Evolutionary conservation across 1,140 invertebrate species (phyloP), one percentile per base, ranked within the genome.

Genomic region (Latrodectus geometricus): DNA sequence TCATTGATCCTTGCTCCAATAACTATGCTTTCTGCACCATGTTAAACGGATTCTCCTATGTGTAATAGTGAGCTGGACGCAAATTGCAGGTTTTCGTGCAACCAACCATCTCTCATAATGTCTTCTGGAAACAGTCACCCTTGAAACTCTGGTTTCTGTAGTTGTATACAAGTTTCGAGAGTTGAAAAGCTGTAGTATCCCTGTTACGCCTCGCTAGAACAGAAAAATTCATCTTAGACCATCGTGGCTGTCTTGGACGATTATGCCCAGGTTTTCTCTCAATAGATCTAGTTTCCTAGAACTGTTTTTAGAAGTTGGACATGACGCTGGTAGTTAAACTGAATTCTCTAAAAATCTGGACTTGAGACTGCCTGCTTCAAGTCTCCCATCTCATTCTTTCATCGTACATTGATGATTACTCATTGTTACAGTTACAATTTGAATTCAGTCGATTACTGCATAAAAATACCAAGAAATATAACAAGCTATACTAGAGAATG

Each of bases 31-130:
- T 54, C 23, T 76, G 50, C 15, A 56, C 1, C 15, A 76, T 76
- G 49, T 35, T 76, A 56, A 76, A 56, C 12, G 9, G 74, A 54
- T 17, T 76, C 2, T 11, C 74, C 50, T 76, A 50, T 76, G n/a
- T n/a, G 3, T 17, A 76, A n/a, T 54, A 76, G 9, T 56, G 74
- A 76, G 3, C 9, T 49, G 50, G 74, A 56, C 74, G 12, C 52
- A 76, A 61, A 76, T 50, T 54, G 49, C 74, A 76, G 0, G 74
- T 54, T 50, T 76, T 76, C 5, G 52, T 56, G 50, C 50, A 76
- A 23, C 52, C 50, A 61, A 15, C n/a, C n/a, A 14, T 76, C 74
- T 56, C 74, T 76, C 74, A 14, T 54, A 21, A n/a, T 54, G 52
- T 23, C 11, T 52, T 56, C 8, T 76, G n/a, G 74, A 76, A 76